Evolutionary conservation across 2,888 invertebrate species (phyloP), one percentile per base, ranked within the genome.

Genomic region (Netelia inedita): DNA sequence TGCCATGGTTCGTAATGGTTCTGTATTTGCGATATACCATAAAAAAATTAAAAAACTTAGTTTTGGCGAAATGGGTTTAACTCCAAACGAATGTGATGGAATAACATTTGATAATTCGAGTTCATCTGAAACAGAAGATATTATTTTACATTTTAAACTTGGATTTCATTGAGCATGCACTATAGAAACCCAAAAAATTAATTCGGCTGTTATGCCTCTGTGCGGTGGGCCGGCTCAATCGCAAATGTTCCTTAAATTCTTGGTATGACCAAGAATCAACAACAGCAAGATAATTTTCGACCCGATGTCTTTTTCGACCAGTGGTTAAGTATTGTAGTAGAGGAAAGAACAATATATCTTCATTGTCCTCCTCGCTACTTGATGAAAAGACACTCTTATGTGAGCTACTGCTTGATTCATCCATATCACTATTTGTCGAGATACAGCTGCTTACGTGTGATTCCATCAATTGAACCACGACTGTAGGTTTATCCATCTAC

Each of bases 21-120:
- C 83, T 14, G 82, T 86, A 68, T 88, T 88, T 1, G 76, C 73
- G 23, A 87, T 23, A 59, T 59, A 87, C 87, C 86, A 87, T 9
- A 86, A 1, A 73, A 83, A 86, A 9, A 85, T n/a, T 10, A 81
- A 53, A 68, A 85, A 71, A 23, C 79, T 76, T 21, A 74, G 41
- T 73, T 79, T 69, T 14, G 79, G 28, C 50, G 59, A 16, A 11
- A 46, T 68, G 5, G 46, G 46, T 46, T 68, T 68, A 8, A 11
- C 19, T 68, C 65, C 65, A 65, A 65, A 65, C 43, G 19, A 28
- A 61, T 65, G 65, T 43, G 35, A 65, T 65, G 65, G 65, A 43
- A 65, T 14, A 14, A 65, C 14, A 65, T 65, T 61, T 61, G 61
- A 61, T 61, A 61, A 61, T n/a, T 61, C 28, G n/a, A 61, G 61